Conservation (phyloP, 2,113 vertebrate genomes). For the Hypomesus transpacificus region DNA sequence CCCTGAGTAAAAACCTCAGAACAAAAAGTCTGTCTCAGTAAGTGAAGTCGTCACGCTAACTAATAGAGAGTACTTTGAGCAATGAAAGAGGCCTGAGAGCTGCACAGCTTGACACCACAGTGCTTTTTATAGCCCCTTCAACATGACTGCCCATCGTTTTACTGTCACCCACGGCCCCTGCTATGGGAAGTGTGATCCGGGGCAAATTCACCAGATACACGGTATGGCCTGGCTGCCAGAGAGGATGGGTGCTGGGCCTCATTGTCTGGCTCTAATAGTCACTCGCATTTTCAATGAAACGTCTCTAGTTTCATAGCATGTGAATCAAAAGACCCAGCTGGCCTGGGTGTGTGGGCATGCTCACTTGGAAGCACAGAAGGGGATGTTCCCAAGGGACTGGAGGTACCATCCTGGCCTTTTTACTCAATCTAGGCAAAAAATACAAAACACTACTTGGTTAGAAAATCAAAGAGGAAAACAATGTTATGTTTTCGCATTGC, state of each 20-base stretch:
- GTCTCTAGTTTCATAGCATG: slow-evolving; percentile 40
- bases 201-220: slow-evolving; percentile 52
- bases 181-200: slow-evolving; percentile 37
- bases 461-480: not conserved
- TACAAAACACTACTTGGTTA: not conserved
- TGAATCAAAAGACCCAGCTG: slow-evolving; percentile 56
- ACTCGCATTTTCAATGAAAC: slow-evolving; percentile 14
- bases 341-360: slow-evolving; percentile 22
- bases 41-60: slow-evolving; percentile 26
- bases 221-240: slow-evolving; percentile 28
- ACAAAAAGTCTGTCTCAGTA: slow-evolving; percentile 18
- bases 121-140: slow-evolving; percentile 60
- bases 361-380: slow-evolving; percentile 45
- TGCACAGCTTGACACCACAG: slow-evolving; percentile 44
- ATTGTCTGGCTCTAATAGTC: slow-evolving; percentile 20
- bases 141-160: slow-evolving; percentile 47
- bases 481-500: not conserved
- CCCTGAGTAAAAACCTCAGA: slow-evolving; percentile 9
- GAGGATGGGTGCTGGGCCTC: slow-evolving; percentile 1
- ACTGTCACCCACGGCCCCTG: slow-evolving; percentile 37
- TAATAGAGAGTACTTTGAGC: slow-evolving; percentile 27
- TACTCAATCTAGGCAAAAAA: slow-evolving; percentile 44
- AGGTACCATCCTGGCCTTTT: slow-evolving; percentile 43
- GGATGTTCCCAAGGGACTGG: slow-evolving; percentile 47
- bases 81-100: slow-evolving; percentile 26